Percentiles rank a stretch among this genome's conserved stretches.
Conservation (phyloP, 92 coral and sea anemone species). For the Montipora capitata region DNA sequence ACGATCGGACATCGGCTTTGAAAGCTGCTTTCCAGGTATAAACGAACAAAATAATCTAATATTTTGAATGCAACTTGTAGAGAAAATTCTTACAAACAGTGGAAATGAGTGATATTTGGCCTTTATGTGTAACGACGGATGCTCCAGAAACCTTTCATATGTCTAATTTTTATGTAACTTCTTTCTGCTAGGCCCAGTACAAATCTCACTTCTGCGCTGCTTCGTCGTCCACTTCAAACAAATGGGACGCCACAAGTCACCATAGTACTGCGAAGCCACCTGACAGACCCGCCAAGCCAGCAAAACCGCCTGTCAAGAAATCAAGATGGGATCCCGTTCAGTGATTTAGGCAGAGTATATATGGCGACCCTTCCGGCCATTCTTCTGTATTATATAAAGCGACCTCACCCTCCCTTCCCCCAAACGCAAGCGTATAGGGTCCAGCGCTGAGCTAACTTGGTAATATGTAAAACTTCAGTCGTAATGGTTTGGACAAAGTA, state of each 20-base stretch:
- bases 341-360: not conserved
- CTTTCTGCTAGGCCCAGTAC: constrained; percentile 88
- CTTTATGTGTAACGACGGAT: not conserved
- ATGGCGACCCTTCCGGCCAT: not conserved
- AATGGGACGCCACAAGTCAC: constrained; percentile 92
- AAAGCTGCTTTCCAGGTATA: constrained; percentile 94
- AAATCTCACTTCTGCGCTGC: constrained; percentile 92
- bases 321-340: constrained; percentile 96
- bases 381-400: too few relatives aligned
- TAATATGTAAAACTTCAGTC: too few relatives aligned
- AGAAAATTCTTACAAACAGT: too few relatives aligned
- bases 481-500: too few relatives aligned
- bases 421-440: too few relatives aligned
- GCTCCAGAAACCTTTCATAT: not conserved
- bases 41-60: not conserved
- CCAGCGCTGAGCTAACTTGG: too few relatives aligned
- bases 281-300: constrained; percentile 75
- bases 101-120: too few relatives aligned
- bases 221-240: constrained; percentile 79
- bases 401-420: too few relatives aligned
- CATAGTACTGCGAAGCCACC: constrained; percentile 88
- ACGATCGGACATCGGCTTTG: constrained; percentile 90
- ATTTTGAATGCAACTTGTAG: too few relatives aligned
- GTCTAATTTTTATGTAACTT: not conserved
- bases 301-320: constrained; percentile 84